These are phyloP conservation scores for Lutjanus argentimaculatus DNA, from an alignment of 2,797 vertebrate genomes.

Conservation along the genomic window DNA sequence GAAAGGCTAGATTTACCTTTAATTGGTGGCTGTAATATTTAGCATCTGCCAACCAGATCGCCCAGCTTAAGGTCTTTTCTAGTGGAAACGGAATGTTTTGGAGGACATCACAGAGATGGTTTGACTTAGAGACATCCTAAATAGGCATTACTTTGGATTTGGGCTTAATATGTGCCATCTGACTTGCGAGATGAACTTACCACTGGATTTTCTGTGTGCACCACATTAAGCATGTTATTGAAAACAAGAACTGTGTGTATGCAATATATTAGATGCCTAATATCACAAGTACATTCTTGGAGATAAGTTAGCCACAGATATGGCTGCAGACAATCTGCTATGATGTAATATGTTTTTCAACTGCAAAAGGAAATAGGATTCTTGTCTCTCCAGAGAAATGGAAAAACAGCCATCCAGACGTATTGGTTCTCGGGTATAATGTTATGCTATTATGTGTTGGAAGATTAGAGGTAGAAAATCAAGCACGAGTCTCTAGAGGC, in stretches of 20 bases:
- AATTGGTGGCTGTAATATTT: conserved; percentile 79
- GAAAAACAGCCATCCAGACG: conserved; percentile 57
- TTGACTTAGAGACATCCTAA: conserved; percentile 80
- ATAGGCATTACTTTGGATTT: conserved; percentile 78
- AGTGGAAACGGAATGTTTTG: conserved; percentile 69
- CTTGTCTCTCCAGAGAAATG: conserved; percentile 61
- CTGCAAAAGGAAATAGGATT: conserved; percentile 66
- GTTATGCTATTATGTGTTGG: conserved; percentile 61
- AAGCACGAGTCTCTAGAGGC: conserved; percentile 40
- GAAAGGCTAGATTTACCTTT: conserved; percentile 83
- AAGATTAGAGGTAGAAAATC: conserved; percentile 62
- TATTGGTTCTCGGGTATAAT: conserved; percentile 49
- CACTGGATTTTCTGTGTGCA: conserved; percentile 49
- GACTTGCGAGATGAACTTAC: conserved; percentile 66
- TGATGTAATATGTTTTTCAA: conserved; percentile 76
- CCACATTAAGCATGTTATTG: conserved; percentile 59
- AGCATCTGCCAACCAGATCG: conserved; percentile 83
- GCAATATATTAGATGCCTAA: conserved; percentile 50
- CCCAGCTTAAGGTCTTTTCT: conserved; percentile 75
- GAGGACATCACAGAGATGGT: conserved; percentile 74
- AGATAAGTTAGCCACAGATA: conserved; percentile 64
- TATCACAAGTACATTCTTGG: conserved; percentile 59
- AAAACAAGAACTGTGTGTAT: conserved; percentile 57
- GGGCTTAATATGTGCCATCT: conserved; percentile 78
- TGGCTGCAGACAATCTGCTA: conserved; percentile 52